These are phyloP conservation scores for Phrynocephalus vlangalii DNA, from an alignment of 2,797 vertebrate genomes.

Conservation along the genomic window DNA sequence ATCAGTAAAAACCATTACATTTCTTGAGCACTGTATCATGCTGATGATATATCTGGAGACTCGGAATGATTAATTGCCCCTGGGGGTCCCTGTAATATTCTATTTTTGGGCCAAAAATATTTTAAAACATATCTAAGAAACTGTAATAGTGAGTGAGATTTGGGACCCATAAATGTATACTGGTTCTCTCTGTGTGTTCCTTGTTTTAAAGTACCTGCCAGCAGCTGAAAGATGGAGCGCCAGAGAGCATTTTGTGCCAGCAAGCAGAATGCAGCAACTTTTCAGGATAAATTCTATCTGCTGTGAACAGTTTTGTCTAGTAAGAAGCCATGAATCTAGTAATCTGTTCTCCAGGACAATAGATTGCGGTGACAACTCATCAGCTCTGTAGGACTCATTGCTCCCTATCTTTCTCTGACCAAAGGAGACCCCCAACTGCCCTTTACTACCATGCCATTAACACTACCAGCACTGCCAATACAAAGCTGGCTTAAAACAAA, in stretches of 20 bases:
- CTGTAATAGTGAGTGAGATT: slow-evolving; percentile 65
- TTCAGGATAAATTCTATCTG: slow-evolving; percentile 60
- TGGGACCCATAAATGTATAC: slow-evolving; percentile 51
- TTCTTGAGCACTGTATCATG: slow-evolving; percentile 61
- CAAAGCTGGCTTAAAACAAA: slow-evolving; percentile 5
- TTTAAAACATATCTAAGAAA: slow-evolving; percentile 67
- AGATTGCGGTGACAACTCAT: slow-evolving; percentile 44
- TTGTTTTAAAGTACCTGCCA: slow-evolving; percentile 66
- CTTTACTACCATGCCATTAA: slow-evolving; percentile 47
- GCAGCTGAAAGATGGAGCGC: slow-evolving; percentile 56
- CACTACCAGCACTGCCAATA: neutral
- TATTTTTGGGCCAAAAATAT: slow-evolving; percentile 67
- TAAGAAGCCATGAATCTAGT: slow-evolving; percentile 62
- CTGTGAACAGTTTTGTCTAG: slow-evolving; percentile 62
- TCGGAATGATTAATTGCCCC: slow-evolving; percentile 65
- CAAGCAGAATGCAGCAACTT: slow-evolving; percentile 66
- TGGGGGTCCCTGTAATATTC: slow-evolving; percentile 52
- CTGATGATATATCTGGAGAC: slow-evolving; percentile 58
- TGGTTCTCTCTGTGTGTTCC: slow-evolving; percentile 58
- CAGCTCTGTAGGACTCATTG: slow-evolving; percentile 52
- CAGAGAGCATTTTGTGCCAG: slow-evolving; percentile 60
- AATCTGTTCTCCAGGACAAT: slow-evolving; percentile 57
- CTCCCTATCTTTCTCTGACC: slow-evolving; percentile 43
- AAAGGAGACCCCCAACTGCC: slow-evolving; percentile 36
- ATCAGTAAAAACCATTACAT: slow-evolving; percentile 53